phyloP scores from a whole-genome alignment of 1,140 invertebrate species.

The Drosophila setifemur region DNA sequence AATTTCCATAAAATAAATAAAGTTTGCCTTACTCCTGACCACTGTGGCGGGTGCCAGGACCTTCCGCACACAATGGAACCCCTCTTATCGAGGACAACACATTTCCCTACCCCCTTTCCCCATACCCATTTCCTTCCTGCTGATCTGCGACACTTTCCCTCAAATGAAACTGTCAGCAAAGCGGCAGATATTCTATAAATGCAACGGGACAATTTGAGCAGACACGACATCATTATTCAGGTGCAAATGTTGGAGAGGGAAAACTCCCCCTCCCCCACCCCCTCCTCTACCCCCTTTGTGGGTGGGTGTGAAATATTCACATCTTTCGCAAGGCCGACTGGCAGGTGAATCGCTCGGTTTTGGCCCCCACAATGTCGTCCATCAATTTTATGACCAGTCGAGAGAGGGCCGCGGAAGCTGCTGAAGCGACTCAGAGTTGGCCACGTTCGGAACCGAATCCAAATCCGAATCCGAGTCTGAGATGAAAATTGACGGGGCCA shows the following conservation, averaged over 20 bases:
- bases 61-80: not conserved
- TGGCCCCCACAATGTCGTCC: conserved; percentile 31
- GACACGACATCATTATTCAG: conserved; percentile 53
- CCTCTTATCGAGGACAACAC: conserved; percentile 17
- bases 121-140: not conserved
- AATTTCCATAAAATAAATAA: too few relatives aligned
- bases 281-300: not conserved
- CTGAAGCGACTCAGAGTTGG: not conserved
- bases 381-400: conserved; percentile 40
- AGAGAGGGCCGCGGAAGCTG: conserved; percentile 12
- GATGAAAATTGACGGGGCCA: conserved; percentile 8
- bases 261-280: not conserved
- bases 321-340: conserved; percentile 19
- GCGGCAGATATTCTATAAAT: conserved; percentile 29
- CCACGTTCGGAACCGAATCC: too few relatives aligned
- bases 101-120: conserved; percentile 27
- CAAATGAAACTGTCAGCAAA: conserved; percentile 63
- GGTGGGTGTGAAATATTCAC: conserved; percentile 3
- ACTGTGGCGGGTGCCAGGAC: not conserved
- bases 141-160: conserved; percentile 17
- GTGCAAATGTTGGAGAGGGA: conserved; percentile 42
- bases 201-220: conserved; percentile 43
- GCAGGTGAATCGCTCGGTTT: not conserved
- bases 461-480: too few relatives aligned
- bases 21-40: too few relatives aligned